Evolutionary conservation across 2,888 invertebrate genomes (phyloP), one percentile per base, ranked within the genome.

Genomic region (Synergus umbraculus): DNA sequence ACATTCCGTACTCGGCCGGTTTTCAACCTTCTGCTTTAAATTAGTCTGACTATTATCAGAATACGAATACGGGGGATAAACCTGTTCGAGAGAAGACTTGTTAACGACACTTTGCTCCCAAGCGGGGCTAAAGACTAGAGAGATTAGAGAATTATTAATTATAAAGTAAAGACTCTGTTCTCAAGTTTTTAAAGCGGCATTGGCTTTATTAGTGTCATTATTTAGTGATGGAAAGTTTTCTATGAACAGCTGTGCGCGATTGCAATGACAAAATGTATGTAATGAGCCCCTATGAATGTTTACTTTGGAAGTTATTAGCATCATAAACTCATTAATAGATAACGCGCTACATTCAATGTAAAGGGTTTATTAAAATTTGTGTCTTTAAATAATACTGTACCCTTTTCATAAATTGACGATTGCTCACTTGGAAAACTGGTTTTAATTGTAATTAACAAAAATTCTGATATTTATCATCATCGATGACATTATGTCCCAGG

Each of bases 1-100:
- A 73, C 73, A 73, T 73, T 73, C 73, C 73, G 73, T n/a, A 29
- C 49, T n/a, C 73, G 73, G 73, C 73, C 73, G 73, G 73, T 73
- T 73, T 73, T 54, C 73, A 49, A 73, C 73, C 73, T 73, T 73
- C 73, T 54, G n/a, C 37, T 37, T 37, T 73, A 49, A 73, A 73
- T 73, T 73, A 73, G 73, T 73, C 73, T 73, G 49, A 37, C 37
- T 73, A 69, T 49, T 67, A 69, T 49, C 49, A 13, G 18, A 46
- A 64, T 22, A 15, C 64, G 37, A 29, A 37, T 15, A 64, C 37
- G 22, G 46, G 67, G 22, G 46, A 46, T 9, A 69, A 69, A 69
- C 69, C 49, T 69, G 49, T 69, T 69, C 29, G 49, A 13, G 18
- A 67, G 43, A 44, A 66, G 13, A 18, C 13, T 44, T 67, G 44